phyloP scores from a whole-genome alignment of 2,113 vertebrate genomes.

The Empidonax traillii region DNA sequence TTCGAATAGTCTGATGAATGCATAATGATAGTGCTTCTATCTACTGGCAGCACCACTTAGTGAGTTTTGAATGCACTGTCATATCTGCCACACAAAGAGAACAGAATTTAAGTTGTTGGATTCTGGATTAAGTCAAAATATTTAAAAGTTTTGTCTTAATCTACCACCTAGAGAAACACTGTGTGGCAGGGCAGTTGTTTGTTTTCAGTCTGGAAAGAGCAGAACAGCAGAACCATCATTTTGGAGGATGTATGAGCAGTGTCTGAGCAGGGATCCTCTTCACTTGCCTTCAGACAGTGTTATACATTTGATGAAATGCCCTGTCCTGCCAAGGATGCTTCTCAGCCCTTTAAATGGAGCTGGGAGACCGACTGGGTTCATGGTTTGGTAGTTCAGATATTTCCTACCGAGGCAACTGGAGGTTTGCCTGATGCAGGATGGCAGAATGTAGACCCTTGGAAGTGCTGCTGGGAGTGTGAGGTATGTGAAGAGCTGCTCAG shows the following conservation, averaged over 20 bases:
- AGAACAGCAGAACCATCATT: background rate
- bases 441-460: background rate
- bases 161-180: background rate
- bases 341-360: conserved; percentile 39
- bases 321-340: background rate
- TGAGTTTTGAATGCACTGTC: background rate
- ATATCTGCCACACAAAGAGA: background rate
- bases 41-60: background rate
- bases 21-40: background rate
- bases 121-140: background rate
- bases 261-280: background rate
- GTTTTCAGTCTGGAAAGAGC: background rate
- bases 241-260: background rate
- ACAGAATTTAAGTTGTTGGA: background rate
- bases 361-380: conserved; percentile 8
- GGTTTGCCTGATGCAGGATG: background rate
- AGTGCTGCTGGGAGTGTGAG: background rate
- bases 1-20: background rate
- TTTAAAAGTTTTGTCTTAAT: background rate
- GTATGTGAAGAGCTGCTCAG: background rate
- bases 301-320: background rate
- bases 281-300: background rate
- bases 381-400: background rate
- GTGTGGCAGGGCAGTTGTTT: background rate
- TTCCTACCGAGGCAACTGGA: conserved; percentile 17